Evolutionary conservation across 2,888 invertebrate genomes (phyloP).

Genomic region (Dryococelus australis): DNA sequence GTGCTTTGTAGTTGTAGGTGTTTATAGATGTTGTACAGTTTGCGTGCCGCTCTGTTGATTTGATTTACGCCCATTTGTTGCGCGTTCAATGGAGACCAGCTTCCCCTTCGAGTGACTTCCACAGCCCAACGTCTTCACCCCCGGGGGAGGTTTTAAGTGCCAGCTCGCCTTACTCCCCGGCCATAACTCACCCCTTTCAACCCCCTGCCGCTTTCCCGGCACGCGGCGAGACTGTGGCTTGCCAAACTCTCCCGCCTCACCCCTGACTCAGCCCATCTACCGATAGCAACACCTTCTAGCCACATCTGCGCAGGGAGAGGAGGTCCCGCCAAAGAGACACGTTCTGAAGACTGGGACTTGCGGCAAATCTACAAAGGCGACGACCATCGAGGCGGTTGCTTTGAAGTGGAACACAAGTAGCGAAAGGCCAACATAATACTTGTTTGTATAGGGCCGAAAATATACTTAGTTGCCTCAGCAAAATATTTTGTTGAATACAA

Average conservation of each 20-base stretch:
- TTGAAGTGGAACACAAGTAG: no score
- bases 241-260: not conserved
- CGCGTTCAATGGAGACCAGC: not conserved
- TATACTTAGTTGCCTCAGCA: no score
- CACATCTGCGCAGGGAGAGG: no score
- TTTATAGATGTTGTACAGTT: not conserved
- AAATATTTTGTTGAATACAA: no score
- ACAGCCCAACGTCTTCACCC: not conserved
- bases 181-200: not conserved
- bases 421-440: no score
- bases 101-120: not conserved
- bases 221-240: not conserved
- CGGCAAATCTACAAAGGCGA: no score
- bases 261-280: not conserved
- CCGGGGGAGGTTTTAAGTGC: not conserved
- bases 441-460: no score
- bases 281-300: no score
- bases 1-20: no score
- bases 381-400: no score
- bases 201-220: not conserved
- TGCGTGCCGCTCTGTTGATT: not conserved
- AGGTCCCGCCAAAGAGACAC: no score
- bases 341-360: no score
- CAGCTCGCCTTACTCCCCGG: not conserved
- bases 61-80: not conserved